Base-by-base conservation (phyloP, 2,113 vertebrate genomes). In the Sciurus niger region DNA sequence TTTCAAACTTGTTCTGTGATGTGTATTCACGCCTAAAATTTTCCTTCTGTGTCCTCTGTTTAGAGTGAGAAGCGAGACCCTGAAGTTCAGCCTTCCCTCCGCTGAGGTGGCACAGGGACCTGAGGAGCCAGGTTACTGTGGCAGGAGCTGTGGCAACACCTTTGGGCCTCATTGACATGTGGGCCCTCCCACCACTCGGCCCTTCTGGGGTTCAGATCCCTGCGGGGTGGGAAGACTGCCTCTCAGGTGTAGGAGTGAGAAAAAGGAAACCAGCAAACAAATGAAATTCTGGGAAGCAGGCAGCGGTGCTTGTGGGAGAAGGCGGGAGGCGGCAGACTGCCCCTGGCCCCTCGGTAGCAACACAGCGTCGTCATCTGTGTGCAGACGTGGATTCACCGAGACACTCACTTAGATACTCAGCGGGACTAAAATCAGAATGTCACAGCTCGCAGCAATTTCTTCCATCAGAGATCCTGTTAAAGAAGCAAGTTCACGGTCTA, bases 131-230 rank as follows among this genome's bases (percentile, higher is more conserved):
- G 60, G 2, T 10, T 8, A 12, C 16, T 8, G 24, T 8, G 48
- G 48, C 20, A 4, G 11, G 20, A 1, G 16, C 30, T 16, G 8
- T 0, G 20, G 6, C 9, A 32, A 13, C 13, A 6, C 12, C 4
- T 37, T 24, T 60, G 58, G 60, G 60, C 25, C 60, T 63, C 60
- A 9, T 63, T 63, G 60, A 63, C 60, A 28, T 63, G 24, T 24
- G 60, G 60, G 24, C 24, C 8, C 24, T 3, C 32, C 17, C 25
- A 13, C 32, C 37, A 7, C 17, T 53, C 55, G 25, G 68, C n/a
- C 70, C 22, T 43, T 32, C 25, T 4, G 22, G 32, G 20, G 16
- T 2, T 3, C 37, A 8, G 12, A 17, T 94, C 68, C 48, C 10
- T 16, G 32, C 11, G 2, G 30, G 20, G 11, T 2, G 65, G 32